Base-by-base conservation (phyloP, 2,888 invertebrate genomes). In the Xylocampa areola region DNA sequence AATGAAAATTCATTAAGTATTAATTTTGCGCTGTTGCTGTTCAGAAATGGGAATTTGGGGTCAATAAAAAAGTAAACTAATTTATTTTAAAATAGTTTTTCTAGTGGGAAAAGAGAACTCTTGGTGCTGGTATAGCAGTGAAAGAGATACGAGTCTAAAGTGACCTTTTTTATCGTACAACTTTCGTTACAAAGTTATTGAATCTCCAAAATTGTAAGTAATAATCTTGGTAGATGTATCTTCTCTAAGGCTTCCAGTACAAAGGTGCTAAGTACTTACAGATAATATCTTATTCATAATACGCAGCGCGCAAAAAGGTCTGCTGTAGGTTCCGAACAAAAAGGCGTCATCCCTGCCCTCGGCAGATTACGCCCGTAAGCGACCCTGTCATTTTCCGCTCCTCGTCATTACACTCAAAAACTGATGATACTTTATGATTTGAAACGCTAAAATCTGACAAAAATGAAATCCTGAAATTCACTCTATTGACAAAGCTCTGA, bases 351-450 rank as follows among this genome's bases (percentile, higher is more conserved):
- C 14, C 32, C 37, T 45, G 55, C 68, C 60, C 67, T 30, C 29
- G 48, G 39, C 79, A 77, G 70, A 73, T 76, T 77, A 41, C 73
- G 70, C 55, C 45, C 39, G 37, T 33, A 58, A 66, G 59, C 50
- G 58, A 60, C 47, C 43, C 43, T 36, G 40, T 55, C 65, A 63
- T 67, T 68, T 59, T 51, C 49, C 54, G 47, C 45, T 45, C 63
- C 55, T 61, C 60, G 14, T 47, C 50, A 36, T 74, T 49, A 55
- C 35, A 53, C 35, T 54, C 36, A 30, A 32, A 25, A 39, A 27
- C 45, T 62, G 44, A 51, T 45, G 11, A 52, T 30, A 37, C 37
- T 25, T 47, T 51, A 33, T 6, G 32, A 35, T 37, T 48, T 68
- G 14, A 63, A 43, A 36, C 14, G 37, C 27, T 30, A 37, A 43